Base-by-base conservation (phyloP, 2,888 invertebrate species). In the Erebia palarica region DNA sequence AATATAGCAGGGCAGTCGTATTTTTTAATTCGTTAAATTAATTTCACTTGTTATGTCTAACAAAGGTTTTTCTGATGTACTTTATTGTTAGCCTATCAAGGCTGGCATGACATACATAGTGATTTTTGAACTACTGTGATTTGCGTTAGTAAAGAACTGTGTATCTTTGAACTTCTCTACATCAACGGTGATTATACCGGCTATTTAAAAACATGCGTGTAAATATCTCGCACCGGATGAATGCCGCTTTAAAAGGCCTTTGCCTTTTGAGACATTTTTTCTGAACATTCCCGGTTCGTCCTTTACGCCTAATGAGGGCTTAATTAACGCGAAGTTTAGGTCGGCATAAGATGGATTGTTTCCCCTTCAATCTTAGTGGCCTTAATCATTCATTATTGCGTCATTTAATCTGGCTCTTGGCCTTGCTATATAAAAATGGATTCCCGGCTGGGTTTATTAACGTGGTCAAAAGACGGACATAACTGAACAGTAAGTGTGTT, bases 201-300 rank as follows among this genome's bases (percentile, higher is more conserved):
- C 57, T 66, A 55, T 66, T 65, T 65, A 55, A 65, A 49, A 65
- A 73, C 70, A 71, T 68, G 65, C 68, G 57, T 47, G 71, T 73
- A 69, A 73, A 66, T 68, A 68, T 61, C 65, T 61, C 16, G 65
- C 60, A 55, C 68, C 65, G 71, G 73, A 73, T 68, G 73, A 63
- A 53, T 66, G 59, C n/a, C 47, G 13, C 68, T 68, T 18, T 73
- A 73, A 68, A 73, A 70, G 73, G 73, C 60, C 70, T 68, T 59
- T 27, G 73, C 70, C 60, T 73, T 68, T 59, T 27, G 67, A 65
- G 55, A 44, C 44, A 57, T 58, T 67, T 68, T 65, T 68, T 71
- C 65, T 51, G 55, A n/a, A 51, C 68, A 71, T 71, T 68, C 72
- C 65, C 11, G 14, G 4, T 61, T 60, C 36, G 71, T 69, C 70